Base-by-base conservation (phyloP, 2,797 vertebrate genomes). In the Lycodopsis pacificus region DNA sequence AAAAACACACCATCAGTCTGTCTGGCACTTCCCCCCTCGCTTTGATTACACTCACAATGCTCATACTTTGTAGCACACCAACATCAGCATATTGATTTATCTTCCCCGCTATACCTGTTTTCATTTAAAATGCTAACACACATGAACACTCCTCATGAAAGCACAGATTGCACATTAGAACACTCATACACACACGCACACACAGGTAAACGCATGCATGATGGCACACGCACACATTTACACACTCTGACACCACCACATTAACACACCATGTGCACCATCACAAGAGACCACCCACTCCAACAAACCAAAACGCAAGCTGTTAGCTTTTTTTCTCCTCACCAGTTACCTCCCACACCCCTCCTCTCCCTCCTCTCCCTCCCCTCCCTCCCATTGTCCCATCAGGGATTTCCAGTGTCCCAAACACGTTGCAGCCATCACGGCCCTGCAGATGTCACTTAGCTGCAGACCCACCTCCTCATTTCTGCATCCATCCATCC, bases 391-490 rank as follows among this genome's bases (percentile, higher is more conserved):
- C 85, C 76, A 76, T 84, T 82, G 89, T 88, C 91, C 91, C 93
- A 90, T 90, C 87, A 89, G 92, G 92, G 86, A 88, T 79, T 85
- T 91, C 73, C 75, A 83, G 70, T 27, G 81, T 70, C 87, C 89
- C 89, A 89, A 90, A 86, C 85, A 85, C 72, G 34, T 77, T 86
- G 84, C 79, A 65, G 73, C 87, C 90, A 87, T 93, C 90, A 83
- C 64, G 62, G 85, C 82, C 86, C 88, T 72, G 88, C 93, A 94
- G 92, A 92, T 92, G 91, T 93, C 90, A 91, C 87, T 84, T 85
- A 83, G 82, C 86, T 79, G 59, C 75, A 85, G 90, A 92, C 85
- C 64, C 87, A 87, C 85, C 92, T 89, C 84, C 86, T 91, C 66
- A 81, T 90, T 92, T 91, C 83, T 88, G 81, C 61, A 86, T 84